Base-by-base conservation (phyloP, 1,140 invertebrate species). In the Pectinophora gossypiella region DNA sequence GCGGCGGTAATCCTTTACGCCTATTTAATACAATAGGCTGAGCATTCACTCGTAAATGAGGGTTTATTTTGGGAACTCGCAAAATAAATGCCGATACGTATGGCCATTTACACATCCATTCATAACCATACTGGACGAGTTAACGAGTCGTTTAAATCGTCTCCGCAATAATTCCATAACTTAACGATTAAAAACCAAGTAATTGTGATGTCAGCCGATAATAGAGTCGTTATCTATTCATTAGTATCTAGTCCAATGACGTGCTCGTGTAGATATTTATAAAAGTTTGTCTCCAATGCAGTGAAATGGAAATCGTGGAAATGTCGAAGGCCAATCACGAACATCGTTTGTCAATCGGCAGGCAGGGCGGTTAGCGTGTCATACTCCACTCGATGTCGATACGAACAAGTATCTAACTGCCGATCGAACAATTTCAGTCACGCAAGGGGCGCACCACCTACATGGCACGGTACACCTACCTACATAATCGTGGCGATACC, bases 301-400 rank as follows among this genome's bases (percentile, higher is more conserved):
- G 36, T 18, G 15, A 40, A 40, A 40, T 9, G 36, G 36, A 2
- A 27, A 27, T 40, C 15, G 36, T 40, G 12, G 23, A 27, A 27
- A 6, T 60, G 22, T 35, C 51, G 57, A 61, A 61, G 59, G 67
- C 62, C 64, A 72, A 70, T 69, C 64, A 68, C 61, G 59, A 66
- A 69, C 48, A 59, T 60, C 57, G 60, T 76, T 76, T 75, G 70
- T 71, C 72, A 67, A 72, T 72, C 64, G 56, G 44, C 53, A 63
- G 38, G 72, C 69, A 65, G 59, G 63, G 65, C 57, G 61, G 51
- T 66, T 72, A 63, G 72, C 68, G 67, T 76, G 74, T 76, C 62
- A 71, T 65, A 65, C 63, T 60, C 52, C 64, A 76, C 72, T 73
- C 60, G 60, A 75, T 59, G 55, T 68, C 55, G 63, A 67, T 73